These are phyloP conservation scores for Eurystomus gularis DNA, from an alignment of 2,113 vertebrate genomes.

Conservation along the genomic window DNA sequence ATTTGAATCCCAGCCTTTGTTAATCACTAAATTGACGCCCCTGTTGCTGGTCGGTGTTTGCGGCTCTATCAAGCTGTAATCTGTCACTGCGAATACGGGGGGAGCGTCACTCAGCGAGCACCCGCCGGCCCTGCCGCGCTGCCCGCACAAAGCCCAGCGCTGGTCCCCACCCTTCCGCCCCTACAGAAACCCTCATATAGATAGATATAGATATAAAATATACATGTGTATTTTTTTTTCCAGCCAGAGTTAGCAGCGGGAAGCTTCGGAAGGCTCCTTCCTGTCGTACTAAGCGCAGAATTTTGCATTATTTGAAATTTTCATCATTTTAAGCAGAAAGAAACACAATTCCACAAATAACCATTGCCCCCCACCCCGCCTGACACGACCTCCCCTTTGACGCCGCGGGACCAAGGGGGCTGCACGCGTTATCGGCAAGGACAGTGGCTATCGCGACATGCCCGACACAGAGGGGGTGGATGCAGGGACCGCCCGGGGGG, in stretches of 20 bases:
- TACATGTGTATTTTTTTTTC: not conserved
- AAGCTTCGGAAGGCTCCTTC: rapidly evolving
- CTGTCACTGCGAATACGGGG: not conserved
- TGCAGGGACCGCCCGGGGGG: not conserved
- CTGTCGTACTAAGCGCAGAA: not conserved
- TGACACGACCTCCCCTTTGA: rapidly evolving
- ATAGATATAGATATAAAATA: rapidly evolving
- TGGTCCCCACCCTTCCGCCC: not conserved
- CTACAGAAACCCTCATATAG: rapidly evolving
- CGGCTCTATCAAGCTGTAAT: slow-evolving; percentile 8
- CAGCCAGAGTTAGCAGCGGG: not conserved
- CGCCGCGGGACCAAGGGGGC: rapidly evolving
- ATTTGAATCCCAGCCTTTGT: slow-evolving; percentile 61
- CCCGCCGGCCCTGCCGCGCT: too few relatives aligned
- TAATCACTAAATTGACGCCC: slow-evolving; percentile 30
- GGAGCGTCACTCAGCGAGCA: rapidly evolving
- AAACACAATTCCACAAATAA: not conserved
- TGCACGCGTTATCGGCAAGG: rapidly evolving
- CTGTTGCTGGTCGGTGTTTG: not conserved
- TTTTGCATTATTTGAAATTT: not conserved
- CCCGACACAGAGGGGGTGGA: rapidly evolving
- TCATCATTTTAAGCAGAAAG: not conserved
- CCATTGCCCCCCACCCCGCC: not conserved
- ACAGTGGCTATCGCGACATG: rapidly evolving
- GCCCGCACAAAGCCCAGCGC: not conserved